Percentiles rank a stretch among this genome's conserved stretches.
phyloP scores from a whole-genome alignment of 2,888 invertebrate species.

The Matsumyia berberina region DNA sequence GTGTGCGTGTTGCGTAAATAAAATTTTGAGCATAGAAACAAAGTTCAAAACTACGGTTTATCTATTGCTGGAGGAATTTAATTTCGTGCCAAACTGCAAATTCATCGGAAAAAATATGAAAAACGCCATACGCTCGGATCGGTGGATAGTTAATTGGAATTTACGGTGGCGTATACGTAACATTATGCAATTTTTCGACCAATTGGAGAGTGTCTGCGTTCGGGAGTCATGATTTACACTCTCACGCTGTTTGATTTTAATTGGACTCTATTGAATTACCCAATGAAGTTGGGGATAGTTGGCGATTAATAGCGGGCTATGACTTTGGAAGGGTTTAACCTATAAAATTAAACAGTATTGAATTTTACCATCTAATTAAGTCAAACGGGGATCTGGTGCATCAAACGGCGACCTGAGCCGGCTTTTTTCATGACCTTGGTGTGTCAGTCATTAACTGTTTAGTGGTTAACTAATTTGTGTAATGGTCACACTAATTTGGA shows the following conservation, averaged over 20 bases:
- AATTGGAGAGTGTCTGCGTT: conserved; percentile 31
- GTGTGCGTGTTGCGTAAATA: conserved; percentile 5
- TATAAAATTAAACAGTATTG: too few relatives aligned
- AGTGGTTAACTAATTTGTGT: too few relatives aligned
- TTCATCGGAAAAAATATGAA: not conserved
- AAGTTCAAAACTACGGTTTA: conserved; percentile 55
- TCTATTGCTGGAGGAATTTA: conserved; percentile 51
- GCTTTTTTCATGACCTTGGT: too few relatives aligned
- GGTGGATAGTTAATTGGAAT: conserved; percentile 58
- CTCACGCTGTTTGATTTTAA: conserved; percentile 48
- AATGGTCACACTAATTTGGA: too few relatives aligned
- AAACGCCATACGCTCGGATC: not conserved
- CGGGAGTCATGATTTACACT: conserved; percentile 36
- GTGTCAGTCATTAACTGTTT: too few relatives aligned
- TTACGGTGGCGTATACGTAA: conserved; percentile 51
- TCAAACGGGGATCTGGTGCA: too few relatives aligned
- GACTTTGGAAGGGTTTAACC: too few relatives aligned
- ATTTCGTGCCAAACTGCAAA: conserved; percentile 20
- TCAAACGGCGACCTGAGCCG: too few relatives aligned
- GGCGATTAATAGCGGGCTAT: too few relatives aligned
- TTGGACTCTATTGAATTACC: conserved; percentile 60
- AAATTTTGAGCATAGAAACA: conserved; percentile 25
- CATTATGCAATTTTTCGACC: conserved; percentile 56
- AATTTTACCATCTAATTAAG: too few relatives aligned
- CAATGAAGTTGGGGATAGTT: conserved; percentile 9